Base-by-base conservation (phyloP, 2,113 vertebrate species). In the Nematolebias whitei region DNA sequence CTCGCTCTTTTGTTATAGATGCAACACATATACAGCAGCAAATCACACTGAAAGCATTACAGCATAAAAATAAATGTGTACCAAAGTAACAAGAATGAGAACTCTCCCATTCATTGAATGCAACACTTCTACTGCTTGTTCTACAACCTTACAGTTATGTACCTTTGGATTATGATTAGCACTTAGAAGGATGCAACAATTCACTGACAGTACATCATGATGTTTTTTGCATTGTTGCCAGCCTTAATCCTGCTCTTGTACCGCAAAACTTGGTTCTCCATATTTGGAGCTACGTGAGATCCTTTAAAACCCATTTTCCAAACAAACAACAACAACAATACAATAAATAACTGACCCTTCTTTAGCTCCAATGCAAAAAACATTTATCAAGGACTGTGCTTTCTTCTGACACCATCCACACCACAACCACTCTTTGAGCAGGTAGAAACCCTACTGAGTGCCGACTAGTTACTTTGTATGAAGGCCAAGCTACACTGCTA, bases 111-210 rank as follows among this genome's bases (percentile, higher is more conserved):
- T 41, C 39, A 63, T 54, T 40, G 23, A 24, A 49, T 5, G 24
- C 40, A 11, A 2, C 29, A 45, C 23, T 54, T 61, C 19, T 19
- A 18, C 40, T 12, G 41, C 44, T 38, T 47, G 54, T 68, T 63
- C 53, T 16, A 58, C 26, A 63, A 63, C 24, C 22, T 53, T 47
- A 49, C 35, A 10, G 22, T 55, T 38, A 20, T 16, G 49, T 39
- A 20, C 26, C 7, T 9, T 63, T 54, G 40, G 26, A 22, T 52
- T 57, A 38, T 64, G 65, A 70, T 47, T 69, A 68, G 26, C 43
- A 41, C 38, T 59, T 58, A 68, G 43, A 29, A 45, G 14, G 52
- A 53, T 39, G 52, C 10, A 58, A 51, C 29, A 43, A 54, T 63
- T 49, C 54, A 57, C 23, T 32, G 3, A 29, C 7, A 7, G 3